These are phyloP conservation scores for Brachionus paranguensis DNA, from an alignment of 1,140 invertebrate species.

Conservation along the genomic window DNA sequence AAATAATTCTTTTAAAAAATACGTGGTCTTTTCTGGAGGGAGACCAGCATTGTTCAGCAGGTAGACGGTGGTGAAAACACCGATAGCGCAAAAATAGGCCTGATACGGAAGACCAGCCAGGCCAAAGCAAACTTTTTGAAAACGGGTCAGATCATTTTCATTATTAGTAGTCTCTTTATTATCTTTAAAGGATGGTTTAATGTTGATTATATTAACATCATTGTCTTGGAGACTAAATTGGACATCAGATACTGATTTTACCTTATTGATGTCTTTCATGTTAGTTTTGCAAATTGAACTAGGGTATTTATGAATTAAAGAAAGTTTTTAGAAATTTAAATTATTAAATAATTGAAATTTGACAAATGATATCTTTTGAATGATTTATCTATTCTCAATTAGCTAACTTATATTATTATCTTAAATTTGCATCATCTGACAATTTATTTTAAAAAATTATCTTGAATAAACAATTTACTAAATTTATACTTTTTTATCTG, in stretches of 20 bases:
- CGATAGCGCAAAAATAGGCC: conserved; percentile 16
- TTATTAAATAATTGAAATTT: background rate
- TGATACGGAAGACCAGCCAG: conserved; percentile 26
- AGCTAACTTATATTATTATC: background rate
- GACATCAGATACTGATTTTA: background rate
- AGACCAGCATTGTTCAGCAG: conserved; percentile 14
- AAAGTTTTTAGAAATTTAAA: background rate
- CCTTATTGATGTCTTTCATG: background rate
- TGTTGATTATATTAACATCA: background rate
- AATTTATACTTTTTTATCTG: background rate
- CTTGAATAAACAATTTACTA: background rate
- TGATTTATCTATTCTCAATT: background rate
- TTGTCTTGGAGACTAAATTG: background rate
- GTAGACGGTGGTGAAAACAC: conserved; percentile 30
- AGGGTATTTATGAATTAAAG: background rate
- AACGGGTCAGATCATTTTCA: background rate
- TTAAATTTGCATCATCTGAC: background rate
- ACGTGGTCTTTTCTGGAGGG: conserved; percentile 2
- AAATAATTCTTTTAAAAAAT: background rate
- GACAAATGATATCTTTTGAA: background rate
- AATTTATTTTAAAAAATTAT: background rate
- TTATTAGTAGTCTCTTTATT: background rate
- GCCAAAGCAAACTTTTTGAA: conserved; percentile 18
- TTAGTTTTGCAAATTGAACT: background rate
- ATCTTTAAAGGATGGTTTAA: background rate